Evolutionary conservation across 2,888 invertebrate species (phyloP), one percentile per base, ranked within the genome.

Genomic region (Mayetiola destructor): DNA sequence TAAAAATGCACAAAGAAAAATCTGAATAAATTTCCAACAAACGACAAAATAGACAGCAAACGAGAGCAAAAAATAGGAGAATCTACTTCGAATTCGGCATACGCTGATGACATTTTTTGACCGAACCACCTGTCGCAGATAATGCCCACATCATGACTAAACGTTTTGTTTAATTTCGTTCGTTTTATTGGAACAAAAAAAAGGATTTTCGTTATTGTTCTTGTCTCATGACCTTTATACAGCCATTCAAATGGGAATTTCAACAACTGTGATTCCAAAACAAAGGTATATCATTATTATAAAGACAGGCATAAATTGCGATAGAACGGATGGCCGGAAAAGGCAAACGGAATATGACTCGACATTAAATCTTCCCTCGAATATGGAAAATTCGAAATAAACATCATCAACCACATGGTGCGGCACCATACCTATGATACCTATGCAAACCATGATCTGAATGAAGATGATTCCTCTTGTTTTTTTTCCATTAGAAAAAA

Each of bases 101-200:
- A 27, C 16, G 48, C n/a, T n/a, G 9, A 48, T 8, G 27, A 27
- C 10, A 27, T n/a, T 48, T 48, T 23, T 23, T 48, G 48, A 27
- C 16, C n/a, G 2, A 48, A 48, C 48, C 48, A 48, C 48, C 48
- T 48, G 48, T 48, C 48, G 29, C 48, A 48, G 48, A 16, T 27
- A 48, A 23, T 27, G 48, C n/a, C 42, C 42, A 42, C 23, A 16
- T 48, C 27, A 27, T 48, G 48, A 48, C 48, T 48, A 27, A 48
- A 48, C 48, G n/a, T 48, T 48, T 48, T 27, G 27, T 48, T 48
- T 48, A 27, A 27, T 48, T 48, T 48, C 3, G 5, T 14, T n/a
- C n/a, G n/a, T n/a, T n/a, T n/a, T n/a, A n/a, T n/a, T n/a, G n/a
- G n/a, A n/a, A n/a, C n/a, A n/a, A n/a, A n/a, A n/a, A n/a, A n/a